phyloP scores from a whole-genome alignment of 2,888 invertebrate genomes.

The Allolobophora icterica region DNA sequence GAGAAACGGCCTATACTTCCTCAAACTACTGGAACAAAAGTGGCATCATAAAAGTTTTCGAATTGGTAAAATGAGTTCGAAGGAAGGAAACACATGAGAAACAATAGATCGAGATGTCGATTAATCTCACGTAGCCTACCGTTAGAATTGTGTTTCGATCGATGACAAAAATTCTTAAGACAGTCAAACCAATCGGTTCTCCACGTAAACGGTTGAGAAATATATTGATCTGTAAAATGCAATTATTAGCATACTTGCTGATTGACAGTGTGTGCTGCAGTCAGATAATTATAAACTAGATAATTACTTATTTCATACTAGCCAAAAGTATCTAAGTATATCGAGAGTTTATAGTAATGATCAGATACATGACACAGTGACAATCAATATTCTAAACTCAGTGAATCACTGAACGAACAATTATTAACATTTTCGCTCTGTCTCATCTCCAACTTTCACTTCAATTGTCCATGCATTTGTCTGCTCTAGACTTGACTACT shows the following conservation, averaged over 20 bases:
- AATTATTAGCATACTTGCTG: neutral
- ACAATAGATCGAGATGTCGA: neutral
- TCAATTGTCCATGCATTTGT: too few species aligned
- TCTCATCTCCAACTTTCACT: too few species aligned
- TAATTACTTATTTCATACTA: neutral
- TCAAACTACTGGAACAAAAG: neutral
- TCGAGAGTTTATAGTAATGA: neutral
- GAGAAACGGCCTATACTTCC: too few species aligned
- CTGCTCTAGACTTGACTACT: too few species aligned
- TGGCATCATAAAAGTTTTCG: neutral
- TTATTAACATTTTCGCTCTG: too few species aligned
- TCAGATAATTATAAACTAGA: neutral
- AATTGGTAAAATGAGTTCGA: neutral
- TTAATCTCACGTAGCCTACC: neutral
- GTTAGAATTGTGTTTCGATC: constrained; percentile 13
- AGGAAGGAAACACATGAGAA: neutral
- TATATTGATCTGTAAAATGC: neutral
- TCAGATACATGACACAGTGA: neutral
- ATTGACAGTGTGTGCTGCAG: neutral
- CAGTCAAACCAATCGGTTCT: constrained; percentile 23
- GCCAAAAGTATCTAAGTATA: neutral
- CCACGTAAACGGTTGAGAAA: neutral
- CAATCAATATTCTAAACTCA: neutral
- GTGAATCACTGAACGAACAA: neutral
- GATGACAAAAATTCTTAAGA: constrained; percentile 22